A percentile compares a stretch with the other conserved stretches of the same genome.
Conservation (phyloP, 1,140 invertebrate species). For the Drosophila bocqueti region DNA sequence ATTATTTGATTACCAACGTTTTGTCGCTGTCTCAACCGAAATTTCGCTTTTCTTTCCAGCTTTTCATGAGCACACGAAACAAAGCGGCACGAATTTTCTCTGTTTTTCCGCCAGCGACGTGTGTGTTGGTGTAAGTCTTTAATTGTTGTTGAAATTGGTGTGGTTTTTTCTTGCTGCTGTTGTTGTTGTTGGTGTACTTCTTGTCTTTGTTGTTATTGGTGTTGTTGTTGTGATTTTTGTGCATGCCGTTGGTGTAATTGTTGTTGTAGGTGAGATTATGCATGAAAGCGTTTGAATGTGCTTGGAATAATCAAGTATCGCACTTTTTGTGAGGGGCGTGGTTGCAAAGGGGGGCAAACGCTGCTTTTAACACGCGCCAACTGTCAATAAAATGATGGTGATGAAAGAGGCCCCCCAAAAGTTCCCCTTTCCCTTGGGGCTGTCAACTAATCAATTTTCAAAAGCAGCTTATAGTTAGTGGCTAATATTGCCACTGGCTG, state of each 20-base stretch:
- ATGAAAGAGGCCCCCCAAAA: background rate
- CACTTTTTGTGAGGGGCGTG: constrained; percentile 33
- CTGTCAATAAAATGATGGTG: constrained; percentile 55
- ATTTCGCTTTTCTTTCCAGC: constrained; percentile 74
- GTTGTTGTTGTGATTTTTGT: constrained; percentile 23
- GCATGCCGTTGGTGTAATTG: constrained; percentile 28
- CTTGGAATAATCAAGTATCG: constrained; percentile 64
- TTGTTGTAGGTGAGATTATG: constrained; percentile 65
- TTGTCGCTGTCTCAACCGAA: constrained; percentile 62
- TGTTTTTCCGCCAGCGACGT: constrained; percentile 34
- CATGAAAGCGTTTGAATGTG: constrained; percentile 76
- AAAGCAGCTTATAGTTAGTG: constrained; percentile 65
- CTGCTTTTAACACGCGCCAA: constrained; percentile 50
- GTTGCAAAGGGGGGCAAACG: background rate
- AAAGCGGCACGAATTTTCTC: constrained; percentile 47
- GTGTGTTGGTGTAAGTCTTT: constrained; percentile 43
- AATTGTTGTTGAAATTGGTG: constrained; percentile 17
- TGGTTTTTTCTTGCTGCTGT: constrained; percentile 5
- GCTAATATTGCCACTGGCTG: constrained; percentile 41
- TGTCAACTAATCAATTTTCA: constrained; percentile 76
- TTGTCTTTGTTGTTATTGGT: background rate
- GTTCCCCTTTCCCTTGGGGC: constrained; percentile 4
- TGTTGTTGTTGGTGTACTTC: background rate
- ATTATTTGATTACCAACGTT: constrained; percentile 79
- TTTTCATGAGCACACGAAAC: constrained; percentile 20